phyloP scores from a whole-genome alignment of 2,797 vertebrate species.

The Cyprinella venusta region DNA sequence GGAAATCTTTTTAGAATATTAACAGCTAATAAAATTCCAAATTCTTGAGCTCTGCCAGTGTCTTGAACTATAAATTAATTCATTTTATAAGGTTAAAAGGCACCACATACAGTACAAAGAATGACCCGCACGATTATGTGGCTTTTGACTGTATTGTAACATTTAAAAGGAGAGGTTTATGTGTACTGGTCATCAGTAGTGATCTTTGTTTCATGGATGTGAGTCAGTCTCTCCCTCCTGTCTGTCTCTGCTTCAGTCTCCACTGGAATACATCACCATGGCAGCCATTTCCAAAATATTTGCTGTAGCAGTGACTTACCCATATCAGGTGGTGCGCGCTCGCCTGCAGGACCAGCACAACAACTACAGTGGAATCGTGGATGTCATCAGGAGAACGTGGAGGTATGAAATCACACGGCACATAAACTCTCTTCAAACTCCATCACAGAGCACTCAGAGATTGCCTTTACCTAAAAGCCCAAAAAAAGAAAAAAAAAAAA shows the following conservation, averaged over 20 bases:
- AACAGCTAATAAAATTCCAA: background rate
- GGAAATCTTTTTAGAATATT: background rate
- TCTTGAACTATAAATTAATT: background rate
- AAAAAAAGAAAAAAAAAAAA: background rate
- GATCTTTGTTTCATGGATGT: no score
- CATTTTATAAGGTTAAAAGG: background rate
- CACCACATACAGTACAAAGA: background rate
- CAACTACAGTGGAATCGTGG: constrained; percentile 75
- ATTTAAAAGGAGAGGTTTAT: background rate
- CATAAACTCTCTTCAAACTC: background rate
- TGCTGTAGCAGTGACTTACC: constrained; percentile 84
- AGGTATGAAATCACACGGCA: constrained; percentile 69
- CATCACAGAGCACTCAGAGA: background rate
- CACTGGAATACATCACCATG: constrained; percentile 83
- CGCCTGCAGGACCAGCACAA: constrained; percentile 88
- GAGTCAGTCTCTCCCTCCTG: constrained; percentile 16
- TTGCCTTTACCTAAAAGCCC: background rate
- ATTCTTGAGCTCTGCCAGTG: background rate
- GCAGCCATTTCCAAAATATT: constrained; percentile 87
- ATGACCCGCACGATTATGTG: background rate
- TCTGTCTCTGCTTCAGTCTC: constrained; percentile 70
- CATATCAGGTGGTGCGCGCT: constrained; percentile 85
- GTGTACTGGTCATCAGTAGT: background rate
- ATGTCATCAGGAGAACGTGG: constrained; percentile 82
- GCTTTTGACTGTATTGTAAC: background rate